Conservation (phyloP, 2,888 invertebrate genomes). For the Rotaria socialis region DNA sequence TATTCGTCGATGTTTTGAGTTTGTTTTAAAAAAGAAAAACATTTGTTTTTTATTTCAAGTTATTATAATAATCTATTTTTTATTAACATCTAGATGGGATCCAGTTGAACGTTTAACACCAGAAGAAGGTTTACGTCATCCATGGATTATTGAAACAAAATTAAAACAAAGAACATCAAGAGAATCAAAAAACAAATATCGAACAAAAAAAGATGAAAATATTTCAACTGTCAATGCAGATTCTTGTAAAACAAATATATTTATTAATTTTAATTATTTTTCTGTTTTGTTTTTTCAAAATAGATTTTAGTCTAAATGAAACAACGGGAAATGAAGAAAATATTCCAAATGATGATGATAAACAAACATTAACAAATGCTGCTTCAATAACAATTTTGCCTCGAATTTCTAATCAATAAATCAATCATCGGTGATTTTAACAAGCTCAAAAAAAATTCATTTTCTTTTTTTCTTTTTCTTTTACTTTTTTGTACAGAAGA, state of each 20-base stretch:
- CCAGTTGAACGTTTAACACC: constrained; percentile 83
- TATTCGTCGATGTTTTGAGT: constrained; percentile 82
- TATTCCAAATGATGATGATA: too few species aligned
- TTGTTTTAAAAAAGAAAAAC: constrained; percentile 58
- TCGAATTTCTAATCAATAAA: neutral
- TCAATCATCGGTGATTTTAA: neutral
- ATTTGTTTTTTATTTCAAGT: too few species aligned
- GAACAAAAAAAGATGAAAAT: neutral
- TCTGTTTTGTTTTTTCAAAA: too few species aligned
- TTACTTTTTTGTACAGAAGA: too few species aligned
- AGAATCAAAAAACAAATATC: too few species aligned
- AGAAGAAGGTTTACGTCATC: constrained; percentile 81
- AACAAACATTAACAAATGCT: neutral
- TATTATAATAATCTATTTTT: too few species aligned
- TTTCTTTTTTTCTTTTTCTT: too few species aligned
- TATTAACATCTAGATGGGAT: constrained; percentile 71
- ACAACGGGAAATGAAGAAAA: neutral
- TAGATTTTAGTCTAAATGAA: neutral
- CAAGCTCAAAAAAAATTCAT: neutral
- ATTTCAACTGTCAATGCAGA: neutral
- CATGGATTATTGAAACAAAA: constrained; percentile 67
- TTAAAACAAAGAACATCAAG: neutral
- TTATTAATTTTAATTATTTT: too few species aligned
- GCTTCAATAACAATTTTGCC: neutral
- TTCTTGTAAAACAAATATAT: too few species aligned